Base-by-base conservation (phyloP, 1,140 invertebrate genomes). In the Orchesella cincta region DNA sequence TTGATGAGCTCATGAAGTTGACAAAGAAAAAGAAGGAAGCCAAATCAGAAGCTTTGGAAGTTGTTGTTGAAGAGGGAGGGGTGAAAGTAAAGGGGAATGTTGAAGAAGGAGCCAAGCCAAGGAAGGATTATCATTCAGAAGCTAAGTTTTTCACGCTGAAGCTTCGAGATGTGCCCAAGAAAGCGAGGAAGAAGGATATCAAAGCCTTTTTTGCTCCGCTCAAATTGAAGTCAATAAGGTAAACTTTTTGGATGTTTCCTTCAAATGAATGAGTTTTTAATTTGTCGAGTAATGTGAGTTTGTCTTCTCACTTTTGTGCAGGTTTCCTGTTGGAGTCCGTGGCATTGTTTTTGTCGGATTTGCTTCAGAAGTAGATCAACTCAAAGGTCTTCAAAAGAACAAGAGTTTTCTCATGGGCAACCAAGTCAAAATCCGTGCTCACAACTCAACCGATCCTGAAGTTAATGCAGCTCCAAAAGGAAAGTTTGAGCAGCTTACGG, bases 271-370 rank as follows among this genome's bases (percentile, higher is more conserved):
- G n/a, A n/a, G n/a, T n/a, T n/a, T n/a, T n/a, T n/a, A n/a, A n/a
- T n/a, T n/a, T 46, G 39, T 12, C 8, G 20, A 46, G 20, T 46
- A 46, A 46, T 46, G 39, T 46, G 20, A 12, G 39, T 71, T 8
- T 78, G 46, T 62, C 36, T 20, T 52, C n/a, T n/a, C n/a, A n/a
- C n/a, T n/a, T 62, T n/a, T n/a, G n/a, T n/a, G n/a, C n/a, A 82
- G 94, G 78, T 85, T 96, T 35, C 93, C 94, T 0, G 88, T 86
- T 79, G 92, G 92, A 82, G 86, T 92, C 3, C 90, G 91, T 83
- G 93, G 93, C n/a, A 92, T 97, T 80, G 95, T 94, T 35, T 98
- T 93, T 88, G 92, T 95, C 67, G 93, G 94, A 8, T 98, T 98
- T 83, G 91, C 92, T 85, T 92, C 90, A 0, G 92, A 96, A 83